phyloP scores from a whole-genome alignment of 2,113 vertebrate genomes.

The Ptyas mucosa region DNA sequence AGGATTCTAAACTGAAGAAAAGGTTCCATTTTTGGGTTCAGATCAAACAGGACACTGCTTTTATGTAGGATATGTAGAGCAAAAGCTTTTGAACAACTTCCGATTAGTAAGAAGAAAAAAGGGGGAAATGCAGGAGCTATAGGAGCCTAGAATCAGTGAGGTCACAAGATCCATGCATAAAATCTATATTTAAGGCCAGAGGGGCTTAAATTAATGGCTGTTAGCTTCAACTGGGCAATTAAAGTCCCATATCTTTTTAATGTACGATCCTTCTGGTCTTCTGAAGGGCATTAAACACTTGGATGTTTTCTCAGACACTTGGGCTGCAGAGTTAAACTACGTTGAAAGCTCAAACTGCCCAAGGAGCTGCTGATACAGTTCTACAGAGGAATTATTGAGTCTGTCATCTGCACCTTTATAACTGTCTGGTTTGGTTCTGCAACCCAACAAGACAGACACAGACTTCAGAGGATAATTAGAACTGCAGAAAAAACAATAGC shows the following conservation, averaged over 20 bases:
- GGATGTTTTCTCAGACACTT: neutral
- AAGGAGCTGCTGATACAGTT: no score
- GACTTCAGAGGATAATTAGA: no score
- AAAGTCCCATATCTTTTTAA: neutral
- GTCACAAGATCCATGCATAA: neutral
- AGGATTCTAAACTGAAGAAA: neutral
- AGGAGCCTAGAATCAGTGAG: neutral
- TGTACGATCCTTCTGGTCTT: neutral
- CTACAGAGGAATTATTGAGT: no score
- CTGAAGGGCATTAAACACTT: neutral
- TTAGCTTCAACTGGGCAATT: neutral
- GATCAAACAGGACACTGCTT: neutral
- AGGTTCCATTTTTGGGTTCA: neutral
- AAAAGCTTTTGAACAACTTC: neutral
- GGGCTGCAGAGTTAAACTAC: neutral
- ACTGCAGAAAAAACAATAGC: no score
- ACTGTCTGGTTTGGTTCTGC: no score
- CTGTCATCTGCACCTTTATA: no score
- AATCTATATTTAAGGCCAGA: neutral
- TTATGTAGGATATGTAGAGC: neutral
- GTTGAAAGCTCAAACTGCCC: no score
- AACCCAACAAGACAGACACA: no score
- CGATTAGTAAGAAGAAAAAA: neutral
- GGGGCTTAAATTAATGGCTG: neutral
- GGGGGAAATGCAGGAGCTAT: neutral